Evolutionary conservation across 2,797 vertebrate genomes (phyloP).

Genomic region (Agapornis canus): DNA sequence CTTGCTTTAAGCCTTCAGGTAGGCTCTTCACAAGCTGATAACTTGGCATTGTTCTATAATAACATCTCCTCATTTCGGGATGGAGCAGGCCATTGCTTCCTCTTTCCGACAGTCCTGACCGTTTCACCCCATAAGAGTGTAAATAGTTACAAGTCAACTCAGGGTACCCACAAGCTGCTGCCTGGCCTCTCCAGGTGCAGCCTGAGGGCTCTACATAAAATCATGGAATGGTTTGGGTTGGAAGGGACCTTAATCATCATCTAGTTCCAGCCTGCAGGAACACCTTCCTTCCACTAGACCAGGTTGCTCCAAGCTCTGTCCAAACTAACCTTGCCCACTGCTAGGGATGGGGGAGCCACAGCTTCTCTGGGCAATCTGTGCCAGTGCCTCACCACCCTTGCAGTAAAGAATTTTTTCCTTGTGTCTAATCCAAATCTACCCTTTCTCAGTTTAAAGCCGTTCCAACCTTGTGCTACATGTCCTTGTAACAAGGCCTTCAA

Average conservation of each 20-base stretch:
- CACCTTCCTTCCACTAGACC: neutral
- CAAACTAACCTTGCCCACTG: neutral
- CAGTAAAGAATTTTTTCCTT: neutral
- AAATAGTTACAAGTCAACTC: no score
- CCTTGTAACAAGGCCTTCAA: neutral
- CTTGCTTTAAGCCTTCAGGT: neutral
- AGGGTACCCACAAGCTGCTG: accelerated
- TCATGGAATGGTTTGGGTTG: neutral
- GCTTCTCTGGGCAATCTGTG: neutral
- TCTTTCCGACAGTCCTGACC: neutral
- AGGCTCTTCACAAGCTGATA: neutral
- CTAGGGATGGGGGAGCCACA: no score
- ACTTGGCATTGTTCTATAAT: neutral
- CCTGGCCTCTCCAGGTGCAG: neutral
- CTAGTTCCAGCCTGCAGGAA: neutral
- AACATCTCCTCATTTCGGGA: neutral
- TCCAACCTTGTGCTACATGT: neutral
- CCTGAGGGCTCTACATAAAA: accelerated
- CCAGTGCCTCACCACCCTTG: no score
- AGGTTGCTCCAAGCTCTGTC: neutral
- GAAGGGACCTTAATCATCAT: neutral
- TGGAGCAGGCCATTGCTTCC: neutral
- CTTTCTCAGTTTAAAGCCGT: neutral
- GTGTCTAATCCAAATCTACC: neutral
- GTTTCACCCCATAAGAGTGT: neutral